phyloP scores from a whole-genome alignment of 2,888 invertebrate species.

The Notodonta ziczac region DNA sequence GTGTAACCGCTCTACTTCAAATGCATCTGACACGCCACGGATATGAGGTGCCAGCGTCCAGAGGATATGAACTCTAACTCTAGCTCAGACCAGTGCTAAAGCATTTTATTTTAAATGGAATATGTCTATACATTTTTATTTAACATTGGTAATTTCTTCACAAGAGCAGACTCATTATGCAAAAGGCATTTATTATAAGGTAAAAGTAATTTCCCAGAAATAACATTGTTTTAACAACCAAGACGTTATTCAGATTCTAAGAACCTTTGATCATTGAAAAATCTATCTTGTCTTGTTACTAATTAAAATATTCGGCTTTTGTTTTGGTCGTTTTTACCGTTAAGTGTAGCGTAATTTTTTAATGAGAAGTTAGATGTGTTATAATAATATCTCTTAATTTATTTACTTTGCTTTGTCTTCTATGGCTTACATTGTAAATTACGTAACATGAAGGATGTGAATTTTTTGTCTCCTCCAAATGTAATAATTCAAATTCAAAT shows the following conservation, averaged over 20 bases:
- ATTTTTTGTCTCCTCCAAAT: too few relatives aligned
- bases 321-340: background rate
- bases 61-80: constrained; percentile 38
- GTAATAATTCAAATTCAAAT: too few relatives aligned
- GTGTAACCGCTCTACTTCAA: background rate
- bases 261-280: too few relatives aligned
- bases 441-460: too few relatives aligned
- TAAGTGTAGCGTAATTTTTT: background rate
- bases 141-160: too few relatives aligned
- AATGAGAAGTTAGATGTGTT: background rate
- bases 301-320: background rate
- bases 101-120: constrained; percentile 20
- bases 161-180: too few relatives aligned
- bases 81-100: constrained; percentile 22
- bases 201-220: too few relatives aligned
- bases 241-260: too few relatives aligned
- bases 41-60: constrained; percentile 25
- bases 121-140: background rate
- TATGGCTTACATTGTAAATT: too few relatives aligned
- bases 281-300: background rate
- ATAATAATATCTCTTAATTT: background rate
- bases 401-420: background rate
- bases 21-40: constrained; percentile 34
- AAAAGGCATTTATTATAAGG: too few relatives aligned
- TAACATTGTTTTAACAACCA: too few relatives aligned